Evolutionary conservation across 2,113 vertebrate species (phyloP), one percentile per base, ranked within the genome.

Genomic region (Prietella phreatophila): DNA sequence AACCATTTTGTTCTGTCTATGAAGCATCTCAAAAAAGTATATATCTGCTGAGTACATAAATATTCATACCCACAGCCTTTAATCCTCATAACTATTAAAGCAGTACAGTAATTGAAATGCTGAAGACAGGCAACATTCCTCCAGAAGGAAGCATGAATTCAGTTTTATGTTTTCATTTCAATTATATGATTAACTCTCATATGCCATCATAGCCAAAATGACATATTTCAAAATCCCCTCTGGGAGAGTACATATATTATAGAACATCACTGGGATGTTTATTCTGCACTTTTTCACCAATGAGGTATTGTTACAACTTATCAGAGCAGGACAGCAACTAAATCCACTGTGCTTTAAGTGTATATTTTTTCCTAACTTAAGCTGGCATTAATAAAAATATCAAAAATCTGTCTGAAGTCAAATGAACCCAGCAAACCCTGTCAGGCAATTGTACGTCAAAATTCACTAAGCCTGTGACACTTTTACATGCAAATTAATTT

Each of bases 401-500:
- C 27, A 80, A 47, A 27, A 25, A 80, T n/a, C 30, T 85, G 86
- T 89, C 82, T 91, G 88, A 91, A 87, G 85, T 71, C 82, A 80
- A 73, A 67, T 80, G 73, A 91, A 91, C 86, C 83, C 75, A 76
- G 82, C 36, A 33, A 67, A 86, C 87, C 83, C 89, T 65, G 87
- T 84, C 61, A 67, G 71, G 83, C 76, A 63, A 89, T 86, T 88
- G 63, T 85, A 83, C 86, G 88, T 85, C 87, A 88, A 85, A 84
- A 91, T 89, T 80, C 67, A 60, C 80, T 19, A 58, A 85, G 78
- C 82, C 86, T 78, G 82, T 85, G 81, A 84, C 86, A 78, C 65
- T 90, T 87, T 87, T 84, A 84, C 60, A 86, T 65, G 86, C 90
- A 90, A 88, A 91, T 91, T 89, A 90, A 88, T 89, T 90, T 88